phyloP scores from a whole-genome alignment of 2,888 invertebrate genomes.

The Kuschelorhynchus macadamiae region DNA sequence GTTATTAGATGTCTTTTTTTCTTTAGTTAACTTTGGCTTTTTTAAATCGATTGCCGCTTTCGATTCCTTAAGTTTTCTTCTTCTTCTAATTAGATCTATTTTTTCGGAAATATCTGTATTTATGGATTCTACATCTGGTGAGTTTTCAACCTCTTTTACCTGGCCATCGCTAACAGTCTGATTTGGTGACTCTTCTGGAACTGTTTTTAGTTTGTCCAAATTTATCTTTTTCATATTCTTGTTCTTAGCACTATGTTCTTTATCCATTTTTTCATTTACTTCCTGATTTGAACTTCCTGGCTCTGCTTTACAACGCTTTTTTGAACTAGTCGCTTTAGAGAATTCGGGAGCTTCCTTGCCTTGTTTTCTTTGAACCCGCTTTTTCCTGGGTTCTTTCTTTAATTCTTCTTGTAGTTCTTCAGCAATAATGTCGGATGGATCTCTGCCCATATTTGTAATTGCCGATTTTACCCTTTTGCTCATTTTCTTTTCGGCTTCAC shows the following conservation, averaged over 20 bases:
- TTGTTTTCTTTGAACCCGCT: slow-evolving; percentile 44
- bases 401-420: slow-evolving; percentile 56
- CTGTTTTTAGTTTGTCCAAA: background rate
- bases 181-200: background rate
- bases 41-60: slow-evolving; percentile 34
- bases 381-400: slow-evolving; percentile 43
- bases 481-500: slow-evolving; percentile 74
- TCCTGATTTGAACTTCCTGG: background rate
- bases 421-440: slow-evolving; percentile 53
- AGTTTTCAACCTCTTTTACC: too few species aligned
- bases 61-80: slow-evolving; percentile 37
- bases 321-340: slow-evolving; percentile 1
- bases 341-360: slow-evolving; percentile 40
- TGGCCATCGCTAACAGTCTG: too few species aligned
- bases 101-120: slow-evolving; percentile 30
- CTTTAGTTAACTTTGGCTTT: slow-evolving; percentile 21
- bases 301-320: background rate
- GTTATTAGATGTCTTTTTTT: slow-evolving; percentile 29
- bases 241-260: background rate
- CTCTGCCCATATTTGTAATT: slow-evolving; percentile 76
- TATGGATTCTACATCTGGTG: background rate
- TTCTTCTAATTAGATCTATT: slow-evolving; percentile 34
- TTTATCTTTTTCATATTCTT: slow-evolving; percentile 6
- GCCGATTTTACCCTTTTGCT: slow-evolving; percentile 88
- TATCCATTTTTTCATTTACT: background rate